Evolutionary conservation across 2,888 invertebrate genomes (phyloP).

Genomic region (Copidosoma aretas): DNA sequence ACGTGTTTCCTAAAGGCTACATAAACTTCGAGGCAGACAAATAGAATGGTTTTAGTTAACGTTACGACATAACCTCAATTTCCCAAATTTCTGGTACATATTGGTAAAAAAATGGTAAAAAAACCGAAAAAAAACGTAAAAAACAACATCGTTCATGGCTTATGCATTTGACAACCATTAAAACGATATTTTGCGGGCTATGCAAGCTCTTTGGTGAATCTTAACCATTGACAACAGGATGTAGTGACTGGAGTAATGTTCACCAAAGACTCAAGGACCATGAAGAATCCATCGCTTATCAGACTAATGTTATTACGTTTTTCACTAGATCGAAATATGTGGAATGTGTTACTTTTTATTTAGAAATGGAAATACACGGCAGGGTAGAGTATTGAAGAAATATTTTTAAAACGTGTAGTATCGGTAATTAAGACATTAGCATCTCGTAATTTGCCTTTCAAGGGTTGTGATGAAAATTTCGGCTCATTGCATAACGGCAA

Average conservation of each 20-base stretch:
- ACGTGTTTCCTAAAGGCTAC: too few species aligned
- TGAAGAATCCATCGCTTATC: constrained; percentile 35
- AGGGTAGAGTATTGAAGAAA: constrained; percentile 47
- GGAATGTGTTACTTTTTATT: neutral
- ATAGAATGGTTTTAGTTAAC: too few species aligned
- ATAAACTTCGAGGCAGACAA: too few species aligned
- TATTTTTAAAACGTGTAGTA: constrained; percentile 47
- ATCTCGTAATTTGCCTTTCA: constrained; percentile 46
- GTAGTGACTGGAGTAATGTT: constrained; percentile 40
- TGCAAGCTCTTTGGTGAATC: constrained; percentile 36
- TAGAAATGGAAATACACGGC: constrained; percentile 1
- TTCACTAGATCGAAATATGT: neutral
- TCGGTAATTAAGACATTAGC: constrained; percentile 45
- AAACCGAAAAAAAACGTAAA: constrained; percentile 36
- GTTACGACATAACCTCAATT: too few species aligned
- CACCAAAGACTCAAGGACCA: constrained; percentile 28
- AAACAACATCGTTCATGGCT: constrained; percentile 32
- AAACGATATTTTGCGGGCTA: constrained; percentile 33
- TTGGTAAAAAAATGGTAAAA: too few species aligned
- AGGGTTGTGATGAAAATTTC: constrained; percentile 47
- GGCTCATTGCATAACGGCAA: constrained; percentile 50
- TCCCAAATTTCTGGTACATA: too few species aligned
- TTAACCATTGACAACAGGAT: constrained; percentile 33
- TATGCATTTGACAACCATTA: constrained; percentile 36
- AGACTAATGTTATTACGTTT: constrained; percentile 14